phyloP scores from a whole-genome alignment of 2,113 vertebrate species.

The Beaufortia kweichowensis region DNA sequence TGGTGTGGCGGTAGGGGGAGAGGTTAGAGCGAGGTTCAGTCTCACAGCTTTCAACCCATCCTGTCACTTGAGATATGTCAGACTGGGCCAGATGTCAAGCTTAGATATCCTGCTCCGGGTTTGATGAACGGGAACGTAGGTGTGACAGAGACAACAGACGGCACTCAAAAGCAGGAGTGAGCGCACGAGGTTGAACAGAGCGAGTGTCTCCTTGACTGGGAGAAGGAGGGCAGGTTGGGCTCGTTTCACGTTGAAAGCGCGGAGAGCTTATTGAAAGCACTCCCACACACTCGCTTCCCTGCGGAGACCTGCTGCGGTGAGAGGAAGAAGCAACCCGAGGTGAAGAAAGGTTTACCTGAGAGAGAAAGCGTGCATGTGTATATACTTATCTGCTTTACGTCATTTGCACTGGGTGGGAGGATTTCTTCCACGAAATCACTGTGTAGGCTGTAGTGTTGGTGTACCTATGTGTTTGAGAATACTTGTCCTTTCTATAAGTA shows the following conservation, averaged over 20 bases:
- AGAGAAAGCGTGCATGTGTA: conserved; percentile 15
- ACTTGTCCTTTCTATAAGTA: neutral
- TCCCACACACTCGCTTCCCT: conserved; percentile 35
- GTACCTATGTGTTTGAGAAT: neutral
- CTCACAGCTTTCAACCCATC: neutral
- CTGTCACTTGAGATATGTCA: conserved; percentile 25
- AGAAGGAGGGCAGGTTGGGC: conserved; percentile 11
- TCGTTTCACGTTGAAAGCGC: conserved; percentile 3
- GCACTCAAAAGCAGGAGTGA: conserved; percentile 19
- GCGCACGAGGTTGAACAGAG: conserved; percentile 18
- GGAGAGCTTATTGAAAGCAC: conserved; percentile 32
- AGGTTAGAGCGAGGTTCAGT: conserved; percentile 13
- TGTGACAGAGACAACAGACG: conserved; percentile 20
- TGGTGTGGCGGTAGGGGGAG: conserved; percentile 1
- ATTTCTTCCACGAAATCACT: conserved; percentile 3
- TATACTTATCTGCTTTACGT: conserved; percentile 1
- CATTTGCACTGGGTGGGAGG: conserved; percentile 22
- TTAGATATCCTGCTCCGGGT: conserved; percentile 29
- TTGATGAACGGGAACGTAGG: conserved; percentile 33
- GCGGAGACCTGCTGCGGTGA: conserved; percentile 12
- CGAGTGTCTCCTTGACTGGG: neutral
- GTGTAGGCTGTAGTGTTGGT: neutral
- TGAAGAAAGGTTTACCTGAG: conserved; percentile 35
- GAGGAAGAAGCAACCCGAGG: conserved; percentile 33
- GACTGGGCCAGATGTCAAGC: conserved; percentile 20